Evolutionary conservation across 2,888 invertebrate genomes (phyloP).

Genomic region (Monopis laevigella): DNA sequence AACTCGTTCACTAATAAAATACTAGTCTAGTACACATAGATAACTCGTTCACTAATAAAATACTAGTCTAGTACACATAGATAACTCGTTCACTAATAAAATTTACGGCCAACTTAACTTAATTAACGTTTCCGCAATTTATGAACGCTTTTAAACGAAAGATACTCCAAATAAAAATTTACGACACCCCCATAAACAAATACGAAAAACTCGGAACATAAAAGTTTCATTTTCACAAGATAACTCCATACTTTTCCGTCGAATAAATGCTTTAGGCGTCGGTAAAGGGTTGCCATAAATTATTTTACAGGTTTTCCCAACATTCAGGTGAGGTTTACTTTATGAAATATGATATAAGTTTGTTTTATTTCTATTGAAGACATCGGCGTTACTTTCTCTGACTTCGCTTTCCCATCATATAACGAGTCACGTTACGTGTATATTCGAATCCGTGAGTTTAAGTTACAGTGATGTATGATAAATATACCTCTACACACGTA

Average conservation of each 20-base stretch:
- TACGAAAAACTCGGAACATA: slow-evolving; percentile 9
- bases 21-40: no score
- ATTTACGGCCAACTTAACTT: no score
- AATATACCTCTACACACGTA: background rate
- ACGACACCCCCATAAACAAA: slow-evolving; percentile 10
- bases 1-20: no score
- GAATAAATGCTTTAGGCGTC: slow-evolving; percentile 5
- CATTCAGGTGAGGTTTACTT: no score
- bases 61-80: no score
- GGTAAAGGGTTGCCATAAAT: slow-evolving; percentile 11
- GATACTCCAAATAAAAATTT: slow-evolving; percentile 10
- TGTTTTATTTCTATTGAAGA: background rate
- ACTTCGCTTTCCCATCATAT: slow-evolving; percentile 5
- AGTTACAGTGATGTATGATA: slow-evolving; percentile 25
- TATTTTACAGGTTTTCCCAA: slow-evolving; percentile 8
- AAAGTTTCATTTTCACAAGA: slow-evolving; percentile 6
- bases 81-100: no score
- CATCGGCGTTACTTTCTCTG: slow-evolving; percentile 1
- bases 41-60: no score
- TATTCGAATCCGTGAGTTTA: slow-evolving; percentile 25
- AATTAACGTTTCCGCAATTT: no score
- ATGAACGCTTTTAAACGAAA: no score
- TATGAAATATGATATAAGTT: no score
- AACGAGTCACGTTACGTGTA: slow-evolving; percentile 23
- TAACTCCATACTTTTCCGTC: slow-evolving; percentile 7